A percentile compares a stretch with the other conserved stretches of the same genome.
phyloP scores from a whole-genome alignment of 2,888 invertebrate species.

The Spodoptera littoralis region DNA sequence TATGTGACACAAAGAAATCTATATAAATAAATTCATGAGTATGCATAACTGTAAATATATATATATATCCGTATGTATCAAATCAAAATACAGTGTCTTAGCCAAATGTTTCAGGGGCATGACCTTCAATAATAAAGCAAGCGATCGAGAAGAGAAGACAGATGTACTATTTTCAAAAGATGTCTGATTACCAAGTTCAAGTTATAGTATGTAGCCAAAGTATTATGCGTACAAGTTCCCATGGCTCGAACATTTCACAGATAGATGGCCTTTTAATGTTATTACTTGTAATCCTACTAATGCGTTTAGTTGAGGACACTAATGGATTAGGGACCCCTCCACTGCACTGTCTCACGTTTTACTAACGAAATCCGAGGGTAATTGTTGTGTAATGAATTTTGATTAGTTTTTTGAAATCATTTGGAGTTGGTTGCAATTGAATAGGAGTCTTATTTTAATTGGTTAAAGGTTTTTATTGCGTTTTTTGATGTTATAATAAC shows the following conservation, averaged over 20 bases:
- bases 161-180: too few species aligned
- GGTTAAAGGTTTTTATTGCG: background rate
- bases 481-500: too few species aligned
- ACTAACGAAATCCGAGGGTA: conserved; percentile 47
- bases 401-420: conserved; percentile 16
- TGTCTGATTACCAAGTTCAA: background rate
- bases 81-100: too few species aligned
- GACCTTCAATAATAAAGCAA: too few species aligned
- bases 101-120: too few species aligned
- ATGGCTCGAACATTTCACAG: conserved; percentile 54
- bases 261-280: conserved; percentile 77
- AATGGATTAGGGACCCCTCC: conserved; percentile 67
- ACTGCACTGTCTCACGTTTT: conserved; percentile 44
- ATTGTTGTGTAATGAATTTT: conserved; percentile 39
- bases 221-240: too few species aligned
- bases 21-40: too few species aligned
- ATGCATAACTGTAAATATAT: too few species aligned
- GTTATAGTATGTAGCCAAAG: conserved; percentile 20
- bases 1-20: too few species aligned
- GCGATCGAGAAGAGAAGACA: too few species aligned
- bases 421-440: background rate
- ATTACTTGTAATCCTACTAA: conserved; percentile 77
- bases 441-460: conserved; percentile 2
- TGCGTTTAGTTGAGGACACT: conserved; percentile 73
- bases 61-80: too few species aligned